Evolutionary conservation across 1,140 invertebrate genomes (phyloP).

Genomic region (Saccostrea glomerata): DNA sequence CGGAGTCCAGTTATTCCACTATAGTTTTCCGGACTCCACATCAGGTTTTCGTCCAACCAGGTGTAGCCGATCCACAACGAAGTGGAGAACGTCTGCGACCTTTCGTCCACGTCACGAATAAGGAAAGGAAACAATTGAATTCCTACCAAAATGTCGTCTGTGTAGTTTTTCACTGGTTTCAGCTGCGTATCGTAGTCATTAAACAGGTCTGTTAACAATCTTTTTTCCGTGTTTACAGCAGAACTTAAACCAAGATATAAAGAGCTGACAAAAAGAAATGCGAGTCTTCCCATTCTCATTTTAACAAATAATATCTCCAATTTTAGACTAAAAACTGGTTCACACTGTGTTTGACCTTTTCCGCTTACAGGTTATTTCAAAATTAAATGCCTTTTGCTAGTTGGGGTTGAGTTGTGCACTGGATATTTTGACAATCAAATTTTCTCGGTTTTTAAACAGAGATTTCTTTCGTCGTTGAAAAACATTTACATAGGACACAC

Average conservation of each 20-base stretch:
- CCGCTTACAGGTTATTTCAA: too few relatives aligned
- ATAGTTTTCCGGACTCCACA: not conserved
- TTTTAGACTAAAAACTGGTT: too few relatives aligned
- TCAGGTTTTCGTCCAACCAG: slow-evolving; percentile 10
- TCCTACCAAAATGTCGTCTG: not conserved
- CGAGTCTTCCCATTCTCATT: too few relatives aligned
- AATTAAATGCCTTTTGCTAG: too few relatives aligned
- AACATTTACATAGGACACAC: too few relatives aligned
- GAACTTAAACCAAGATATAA: not conserved
- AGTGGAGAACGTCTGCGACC: not conserved
- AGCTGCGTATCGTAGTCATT: not conserved
- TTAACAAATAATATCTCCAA: too few relatives aligned
- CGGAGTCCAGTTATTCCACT: not conserved
- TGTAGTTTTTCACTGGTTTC: not conserved
- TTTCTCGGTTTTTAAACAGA: too few relatives aligned
- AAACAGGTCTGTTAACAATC: not conserved
- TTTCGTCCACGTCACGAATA: not conserved
- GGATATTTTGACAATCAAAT: too few relatives aligned
- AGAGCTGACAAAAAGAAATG: not conserved
- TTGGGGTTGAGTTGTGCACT: too few relatives aligned
- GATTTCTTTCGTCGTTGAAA: too few relatives aligned
- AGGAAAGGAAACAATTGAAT: not conserved
- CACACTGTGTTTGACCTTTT: too few relatives aligned
- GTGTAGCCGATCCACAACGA: not conserved
- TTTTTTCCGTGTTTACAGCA: not conserved